Base-by-base conservation (phyloP, 2,888 invertebrate species). In the Ennomos fuscantarius region DNA sequence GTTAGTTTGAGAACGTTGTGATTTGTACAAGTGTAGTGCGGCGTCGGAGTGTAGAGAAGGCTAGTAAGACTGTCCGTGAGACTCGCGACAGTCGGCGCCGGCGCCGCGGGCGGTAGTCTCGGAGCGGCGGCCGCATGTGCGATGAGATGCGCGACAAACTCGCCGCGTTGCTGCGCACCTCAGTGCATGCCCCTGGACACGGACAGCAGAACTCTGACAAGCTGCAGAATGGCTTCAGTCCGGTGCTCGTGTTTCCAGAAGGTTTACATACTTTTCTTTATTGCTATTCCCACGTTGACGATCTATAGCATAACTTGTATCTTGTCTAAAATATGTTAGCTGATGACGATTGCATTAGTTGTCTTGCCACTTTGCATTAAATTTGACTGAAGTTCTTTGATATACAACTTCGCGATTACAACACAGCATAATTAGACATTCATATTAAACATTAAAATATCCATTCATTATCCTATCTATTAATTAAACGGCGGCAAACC, bases 121-220 rank as follows among this genome's bases (percentile, higher is more conserved):
- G 67, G 65, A 65, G 69, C 72, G 63, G 65, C 57, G 77, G 62
- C 68, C 79, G 83, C 79, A 84, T 84, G 84, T 83, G 87, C 86
- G 86, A 89, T 89, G 91, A 82, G 84, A 91, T 92, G 92, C 92
- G 88, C 64, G 90, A 89, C 66, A 89, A 87, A 83, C 81, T 90
- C 66, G 76, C 88, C 69, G 81, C 84, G 66, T 76, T 89, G 67
- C 74, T 91, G 72, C 87, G 86, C 55, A 82, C 78, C 77, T 76
- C 88, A 15, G 84, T 82, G 76, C 79, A 79, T 68, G 78, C 86
- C 64, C 82, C 45, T 73, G 49, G 80, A 72, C 80, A 78, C 62
- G 62, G 69, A 53, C 76, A 76, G 61, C 76, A 76, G 61, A 78
- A 72, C 68, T 73, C 81, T 54, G 85, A 87, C 62, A 90, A 90